These are phyloP conservation scores for Grallaria varia DNA, from an alignment of 2,113 vertebrate species.

Conservation along the genomic window DNA sequence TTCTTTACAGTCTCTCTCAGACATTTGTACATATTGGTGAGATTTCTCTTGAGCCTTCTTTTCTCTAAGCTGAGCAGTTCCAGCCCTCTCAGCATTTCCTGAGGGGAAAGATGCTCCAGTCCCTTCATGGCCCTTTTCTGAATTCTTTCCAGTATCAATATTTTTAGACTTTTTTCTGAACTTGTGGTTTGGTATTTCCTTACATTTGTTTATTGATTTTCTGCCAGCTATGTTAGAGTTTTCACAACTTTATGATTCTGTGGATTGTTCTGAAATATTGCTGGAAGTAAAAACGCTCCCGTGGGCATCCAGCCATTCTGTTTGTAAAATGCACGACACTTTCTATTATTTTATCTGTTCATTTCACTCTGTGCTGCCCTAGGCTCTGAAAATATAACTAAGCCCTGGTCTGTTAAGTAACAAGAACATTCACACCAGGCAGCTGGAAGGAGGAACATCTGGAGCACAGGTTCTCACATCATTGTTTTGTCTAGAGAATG, in stretches of 20 bases:
- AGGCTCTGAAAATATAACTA: background rate
- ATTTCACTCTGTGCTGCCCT: background rate
- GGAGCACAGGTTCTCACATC: background rate
- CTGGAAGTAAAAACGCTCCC: background rate
- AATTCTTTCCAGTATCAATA: background rate
- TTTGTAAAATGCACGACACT: background rate
- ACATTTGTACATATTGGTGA: background rate
- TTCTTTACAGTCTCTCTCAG: background rate
- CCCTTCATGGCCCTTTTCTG: background rate
- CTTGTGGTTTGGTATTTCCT: background rate
- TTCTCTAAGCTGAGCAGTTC: background rate
- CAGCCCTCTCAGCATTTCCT: background rate
- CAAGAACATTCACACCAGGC: background rate
- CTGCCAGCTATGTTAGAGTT: background rate
- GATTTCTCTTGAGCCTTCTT: background rate
- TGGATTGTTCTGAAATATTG: background rate
- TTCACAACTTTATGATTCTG: background rate
- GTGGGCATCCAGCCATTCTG: background rate
- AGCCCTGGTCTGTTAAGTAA: background rate
- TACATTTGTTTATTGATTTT: background rate
- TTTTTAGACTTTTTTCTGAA: background rate
- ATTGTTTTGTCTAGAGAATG: background rate
- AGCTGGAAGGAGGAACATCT: background rate
- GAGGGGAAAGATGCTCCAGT: background rate
- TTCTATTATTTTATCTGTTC: background rate